Conservation (phyloP, 1,140 invertebrate genomes). For the Matsumurasca onukii region DNA sequence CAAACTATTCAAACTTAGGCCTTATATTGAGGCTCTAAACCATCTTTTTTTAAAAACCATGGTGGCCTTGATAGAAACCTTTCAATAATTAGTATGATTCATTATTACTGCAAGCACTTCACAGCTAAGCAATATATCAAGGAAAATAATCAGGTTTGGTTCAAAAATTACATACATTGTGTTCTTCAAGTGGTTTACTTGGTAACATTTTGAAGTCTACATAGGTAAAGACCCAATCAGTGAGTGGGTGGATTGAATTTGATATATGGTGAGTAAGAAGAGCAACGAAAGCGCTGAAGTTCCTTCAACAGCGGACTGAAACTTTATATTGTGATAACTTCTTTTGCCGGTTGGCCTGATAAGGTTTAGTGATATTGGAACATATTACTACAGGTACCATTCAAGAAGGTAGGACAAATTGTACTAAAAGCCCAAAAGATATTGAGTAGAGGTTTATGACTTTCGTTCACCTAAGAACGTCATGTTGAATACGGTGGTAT, state of each 20-base stretch:
- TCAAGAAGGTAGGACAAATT: constrained; percentile 32
- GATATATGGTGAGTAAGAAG: constrained; percentile 35
- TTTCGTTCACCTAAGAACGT: constrained; percentile 17
- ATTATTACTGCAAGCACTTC: constrained; percentile 37
- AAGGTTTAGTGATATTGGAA: constrained; percentile 13
- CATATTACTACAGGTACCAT: constrained; percentile 38
- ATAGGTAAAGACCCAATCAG: constrained; percentile 16
- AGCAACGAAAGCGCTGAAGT: constrained; percentile 34
- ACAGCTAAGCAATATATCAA: constrained; percentile 40
- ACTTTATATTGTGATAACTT: constrained; percentile 39
- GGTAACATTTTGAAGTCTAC: constrained; percentile 41
- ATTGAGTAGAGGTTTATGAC: constrained; percentile 12
- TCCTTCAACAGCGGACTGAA: constrained; percentile 35
- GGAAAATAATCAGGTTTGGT: constrained; percentile 40
- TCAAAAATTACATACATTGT: constrained; percentile 42
- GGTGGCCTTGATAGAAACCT: constrained; percentile 39
- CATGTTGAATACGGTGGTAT: constrained; percentile 18
- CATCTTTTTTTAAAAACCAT: constrained; percentile 36
- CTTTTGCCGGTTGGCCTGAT: constrained; percentile 32
- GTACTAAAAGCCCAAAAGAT: constrained; percentile 28
- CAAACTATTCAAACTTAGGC: constrained; percentile 36
- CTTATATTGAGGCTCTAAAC: constrained; percentile 35
- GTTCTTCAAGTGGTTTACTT: constrained; percentile 42
- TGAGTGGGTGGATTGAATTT: constrained; percentile 33
- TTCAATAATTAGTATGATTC: constrained; percentile 39